Evolutionary conservation across 2,113 vertebrate genomes (phyloP).

Genomic region (Chaenogobius annularis): DNA sequence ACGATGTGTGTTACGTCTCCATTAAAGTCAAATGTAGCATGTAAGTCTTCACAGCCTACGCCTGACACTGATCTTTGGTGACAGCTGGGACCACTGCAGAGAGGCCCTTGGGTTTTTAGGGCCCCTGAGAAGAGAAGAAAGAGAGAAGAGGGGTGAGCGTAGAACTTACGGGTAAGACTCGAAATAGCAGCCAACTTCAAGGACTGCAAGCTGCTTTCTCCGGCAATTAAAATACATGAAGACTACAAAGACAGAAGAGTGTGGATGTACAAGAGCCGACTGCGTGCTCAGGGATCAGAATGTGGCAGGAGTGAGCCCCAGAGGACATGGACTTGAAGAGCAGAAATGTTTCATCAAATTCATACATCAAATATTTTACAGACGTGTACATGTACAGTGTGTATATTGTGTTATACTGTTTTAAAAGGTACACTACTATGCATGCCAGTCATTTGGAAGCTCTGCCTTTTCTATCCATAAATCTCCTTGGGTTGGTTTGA

Average conservation of each 20-base stretch:
- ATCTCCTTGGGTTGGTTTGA: too few relatives aligned
- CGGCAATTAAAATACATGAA: not conserved
- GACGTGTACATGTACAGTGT: too few relatives aligned
- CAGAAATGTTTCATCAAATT: too few relatives aligned
- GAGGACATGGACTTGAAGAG: not conserved
- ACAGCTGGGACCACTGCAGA: conserved; percentile 73
- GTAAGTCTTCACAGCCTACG: conserved; percentile 53
- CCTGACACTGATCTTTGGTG: conserved; percentile 63
- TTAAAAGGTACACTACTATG: too few relatives aligned
- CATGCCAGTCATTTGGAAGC: too few relatives aligned
- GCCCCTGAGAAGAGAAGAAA: conserved; percentile 40
- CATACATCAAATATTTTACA: too few relatives aligned
- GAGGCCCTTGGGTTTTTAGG: conserved; percentile 66
- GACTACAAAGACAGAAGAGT: too few relatives aligned
- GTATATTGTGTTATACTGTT: too few relatives aligned
- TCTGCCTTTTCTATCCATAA: too few relatives aligned
- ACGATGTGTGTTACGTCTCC: not conserved
- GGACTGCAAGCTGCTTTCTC: not conserved
- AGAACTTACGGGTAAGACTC: conserved; percentile 39
- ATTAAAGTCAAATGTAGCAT: conserved; percentile 66
- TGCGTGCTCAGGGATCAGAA: not conserved
- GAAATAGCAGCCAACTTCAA: conserved; percentile 52
- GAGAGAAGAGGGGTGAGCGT: not conserved
- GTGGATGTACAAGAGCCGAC: not conserved
- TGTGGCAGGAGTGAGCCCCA: not conserved